Conservation (phyloP, 2,888 invertebrate species). For the Elmis aenea region DNA sequence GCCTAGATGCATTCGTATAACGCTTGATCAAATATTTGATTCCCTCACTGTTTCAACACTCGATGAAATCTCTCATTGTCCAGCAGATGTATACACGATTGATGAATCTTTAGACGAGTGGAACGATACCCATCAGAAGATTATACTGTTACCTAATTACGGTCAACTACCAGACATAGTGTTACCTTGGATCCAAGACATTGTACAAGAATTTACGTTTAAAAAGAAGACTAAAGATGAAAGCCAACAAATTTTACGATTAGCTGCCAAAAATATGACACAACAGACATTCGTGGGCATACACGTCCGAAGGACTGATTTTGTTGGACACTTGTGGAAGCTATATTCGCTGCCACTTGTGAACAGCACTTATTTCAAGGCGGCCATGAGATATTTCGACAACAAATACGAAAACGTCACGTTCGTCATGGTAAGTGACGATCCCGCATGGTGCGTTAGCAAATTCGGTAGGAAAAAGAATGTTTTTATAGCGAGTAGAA, state of each 20-base stretch:
- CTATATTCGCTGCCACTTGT: constrained; percentile 47
- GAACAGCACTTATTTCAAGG: constrained; percentile 41
- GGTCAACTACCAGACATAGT: constrained; percentile 52
- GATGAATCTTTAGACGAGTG: constrained; percentile 51
- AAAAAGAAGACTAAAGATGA: constrained; percentile 46
- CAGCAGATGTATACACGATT: constrained; percentile 46
- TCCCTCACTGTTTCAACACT: constrained; percentile 52
- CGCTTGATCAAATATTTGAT: constrained; percentile 53
- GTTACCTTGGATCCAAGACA: constrained; percentile 53
- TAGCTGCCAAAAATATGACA: constrained; percentile 31
- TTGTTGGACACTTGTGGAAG: constrained; percentile 51
- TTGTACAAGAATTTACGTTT: constrained; percentile 54
- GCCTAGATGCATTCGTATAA: constrained; percentile 49
- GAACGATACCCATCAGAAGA: constrained; percentile 55
- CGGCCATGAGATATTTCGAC: constrained; percentile 47
- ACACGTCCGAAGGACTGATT: constrained; percentile 55
- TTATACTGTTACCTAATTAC: constrained; percentile 52
- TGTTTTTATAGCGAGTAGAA: constrained; percentile 43
- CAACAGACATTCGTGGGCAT: constrained; percentile 49
- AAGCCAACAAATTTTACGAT: constrained; percentile 46
- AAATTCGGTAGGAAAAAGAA: constrained; percentile 40
- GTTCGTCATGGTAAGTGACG: constrained; percentile 50
- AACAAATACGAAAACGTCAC: constrained; percentile 41
- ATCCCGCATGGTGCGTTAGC: constrained; percentile 47
- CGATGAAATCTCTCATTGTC: constrained; percentile 53